phyloP scores from a whole-genome alignment of 2,888 invertebrate genomes.

The Parelbella ahira region DNA sequence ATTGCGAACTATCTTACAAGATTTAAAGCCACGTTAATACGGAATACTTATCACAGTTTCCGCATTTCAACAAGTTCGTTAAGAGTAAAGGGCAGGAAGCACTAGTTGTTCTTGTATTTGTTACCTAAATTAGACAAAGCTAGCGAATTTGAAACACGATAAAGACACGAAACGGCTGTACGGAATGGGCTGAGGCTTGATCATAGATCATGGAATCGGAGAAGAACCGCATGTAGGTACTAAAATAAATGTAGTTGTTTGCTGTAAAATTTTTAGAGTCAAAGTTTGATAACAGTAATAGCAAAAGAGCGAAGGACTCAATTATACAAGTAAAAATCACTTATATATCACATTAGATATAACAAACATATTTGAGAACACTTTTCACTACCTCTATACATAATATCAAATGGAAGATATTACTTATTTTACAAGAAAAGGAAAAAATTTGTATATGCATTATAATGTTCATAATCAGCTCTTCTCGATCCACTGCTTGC shows the following conservation, averaged over 20 bases:
- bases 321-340: no score
- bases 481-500: no score
- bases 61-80: slow-evolving; percentile 20
- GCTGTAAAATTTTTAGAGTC: background rate
- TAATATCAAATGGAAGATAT: no score
- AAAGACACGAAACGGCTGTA: slow-evolving; percentile 25
- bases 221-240: background rate
- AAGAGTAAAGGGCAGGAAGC: slow-evolving; percentile 22
- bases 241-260: background rate
- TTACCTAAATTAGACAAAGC: slow-evolving; percentile 25
- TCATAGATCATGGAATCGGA: slow-evolving; percentile 4
- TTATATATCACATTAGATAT: no score
- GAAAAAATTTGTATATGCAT: no score
- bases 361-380: no score
- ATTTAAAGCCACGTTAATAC: no score
- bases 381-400: no score
- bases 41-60: slow-evolving; percentile 7
- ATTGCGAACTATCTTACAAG: background rate
- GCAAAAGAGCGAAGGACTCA: no score
- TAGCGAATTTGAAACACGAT: slow-evolving; percentile 26
- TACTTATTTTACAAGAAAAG: no score
- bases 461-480: no score
- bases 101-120: slow-evolving; percentile 24
- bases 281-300: no score
- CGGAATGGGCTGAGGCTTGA: slow-evolving; percentile 14